Conservation (phyloP, 2,888 invertebrate species). For the Chloromyia formosa region DNA sequence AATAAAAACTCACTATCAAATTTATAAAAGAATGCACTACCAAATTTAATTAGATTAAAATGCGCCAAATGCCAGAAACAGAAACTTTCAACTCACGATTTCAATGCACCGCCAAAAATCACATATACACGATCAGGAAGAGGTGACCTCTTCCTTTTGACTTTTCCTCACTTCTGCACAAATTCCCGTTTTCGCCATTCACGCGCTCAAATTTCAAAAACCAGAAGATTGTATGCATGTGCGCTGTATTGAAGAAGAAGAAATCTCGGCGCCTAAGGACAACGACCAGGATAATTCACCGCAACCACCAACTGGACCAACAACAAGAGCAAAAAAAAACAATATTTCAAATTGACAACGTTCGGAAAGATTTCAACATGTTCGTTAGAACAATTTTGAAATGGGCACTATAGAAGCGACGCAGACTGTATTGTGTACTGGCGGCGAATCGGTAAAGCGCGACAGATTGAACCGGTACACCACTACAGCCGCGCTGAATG, state of each 20-base stretch:
- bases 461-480: conserved; percentile 15
- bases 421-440: conserved; percentile 8
- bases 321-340: conserved; percentile 12
- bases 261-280: not conserved
- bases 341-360: no score
- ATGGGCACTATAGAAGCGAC: conserved; percentile 22
- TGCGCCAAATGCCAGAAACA: no score
- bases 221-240: no score
- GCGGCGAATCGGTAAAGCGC: not conserved
- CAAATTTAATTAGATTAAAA: not conserved
- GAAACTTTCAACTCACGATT: not conserved
- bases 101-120: conserved; percentile 39
- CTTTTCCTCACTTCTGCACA: not conserved
- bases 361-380: not conserved
- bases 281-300: not conserved
- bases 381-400: conserved; percentile 31
- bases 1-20: not conserved
- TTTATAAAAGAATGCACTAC: no score
- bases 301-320: not conserved
- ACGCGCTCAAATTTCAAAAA: not conserved
- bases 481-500: no score
- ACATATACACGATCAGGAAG: conserved; percentile 3
- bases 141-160: conserved; percentile 17
- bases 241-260: not conserved
- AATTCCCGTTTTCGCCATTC: not conserved